Percentiles rank a stretch among this genome's conserved stretches.
phyloP scores from a whole-genome alignment of 1,140 invertebrate genomes.

The Cyclina sinensis region DNA sequence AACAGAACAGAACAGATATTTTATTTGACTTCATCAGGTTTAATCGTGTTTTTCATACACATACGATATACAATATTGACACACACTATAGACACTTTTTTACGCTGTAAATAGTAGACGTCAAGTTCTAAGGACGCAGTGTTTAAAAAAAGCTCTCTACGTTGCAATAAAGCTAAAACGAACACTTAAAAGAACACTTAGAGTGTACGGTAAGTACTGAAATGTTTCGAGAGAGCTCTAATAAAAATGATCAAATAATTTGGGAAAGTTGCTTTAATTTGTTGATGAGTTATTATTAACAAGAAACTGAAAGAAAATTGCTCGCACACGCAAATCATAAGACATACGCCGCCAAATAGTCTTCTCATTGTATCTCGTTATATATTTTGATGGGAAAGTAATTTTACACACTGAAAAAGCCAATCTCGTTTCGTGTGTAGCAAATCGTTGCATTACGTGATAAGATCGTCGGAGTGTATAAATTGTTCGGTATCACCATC shows the following conservation, averaged over 20 bases:
- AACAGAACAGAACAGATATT: too few species aligned
- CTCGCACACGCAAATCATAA: neutral
- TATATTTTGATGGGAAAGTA: neutral
- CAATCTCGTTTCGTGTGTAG: neutral
- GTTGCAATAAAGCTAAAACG: too few species aligned
- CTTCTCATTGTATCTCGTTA: neutral
- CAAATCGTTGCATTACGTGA: conserved; percentile 3
- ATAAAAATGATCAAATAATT: neutral
- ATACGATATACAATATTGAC: too few species aligned
- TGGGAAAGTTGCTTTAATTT: neutral
- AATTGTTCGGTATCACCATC: neutral
- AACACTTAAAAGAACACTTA: too few species aligned
- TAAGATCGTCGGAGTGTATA: neutral
- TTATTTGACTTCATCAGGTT: too few species aligned
- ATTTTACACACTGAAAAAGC: neutral
- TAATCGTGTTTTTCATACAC: too few species aligned
- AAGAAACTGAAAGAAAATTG: neutral
- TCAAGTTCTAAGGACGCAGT: too few species aligned
- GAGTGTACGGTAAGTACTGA: too few species aligned
- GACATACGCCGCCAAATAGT: neutral
- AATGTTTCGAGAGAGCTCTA: neutral
- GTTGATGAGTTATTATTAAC: neutral
- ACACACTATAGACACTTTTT: too few species aligned
- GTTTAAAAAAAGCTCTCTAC: too few species aligned
- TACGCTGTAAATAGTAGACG: too few species aligned